phyloP scores from a whole-genome alignment of 1,140 invertebrate genomes.

The Aphis craccivora region DNA sequence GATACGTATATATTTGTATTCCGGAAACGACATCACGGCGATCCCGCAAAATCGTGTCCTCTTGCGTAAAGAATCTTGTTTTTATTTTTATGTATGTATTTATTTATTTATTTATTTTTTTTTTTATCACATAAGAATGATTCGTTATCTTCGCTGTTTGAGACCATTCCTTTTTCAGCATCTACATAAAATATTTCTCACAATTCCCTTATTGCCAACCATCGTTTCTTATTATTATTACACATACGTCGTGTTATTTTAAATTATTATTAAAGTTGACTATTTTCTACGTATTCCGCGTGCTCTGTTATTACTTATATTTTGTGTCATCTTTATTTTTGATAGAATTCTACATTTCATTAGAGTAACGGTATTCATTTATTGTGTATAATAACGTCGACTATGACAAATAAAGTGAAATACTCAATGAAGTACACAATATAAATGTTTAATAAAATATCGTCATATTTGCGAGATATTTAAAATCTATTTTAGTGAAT shows the following conservation, averaged over 20 bases:
- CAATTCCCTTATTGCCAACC: background rate
- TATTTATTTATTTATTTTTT: too few relatives aligned
- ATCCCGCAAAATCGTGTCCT: constrained; percentile 31
- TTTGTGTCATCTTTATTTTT: too few relatives aligned
- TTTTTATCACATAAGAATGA: background rate
- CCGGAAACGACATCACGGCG: background rate
- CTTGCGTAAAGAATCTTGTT: too few relatives aligned
- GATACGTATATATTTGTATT: constrained; percentile 20
- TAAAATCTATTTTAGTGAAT: background rate
- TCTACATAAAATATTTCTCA: background rate
- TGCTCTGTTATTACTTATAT: too few relatives aligned
- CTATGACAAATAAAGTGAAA: background rate
- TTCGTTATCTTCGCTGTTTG: background rate
- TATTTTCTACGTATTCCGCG: background rate
- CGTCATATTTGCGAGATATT: background rate
- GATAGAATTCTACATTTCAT: background rate
- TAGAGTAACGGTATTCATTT: background rate
- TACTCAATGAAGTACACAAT: background rate
- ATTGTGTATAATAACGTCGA: background rate
- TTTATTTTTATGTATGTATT: too few relatives aligned
- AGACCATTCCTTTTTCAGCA: background rate
- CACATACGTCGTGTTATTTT: background rate
- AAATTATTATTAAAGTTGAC: background rate
- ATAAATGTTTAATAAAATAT: background rate
- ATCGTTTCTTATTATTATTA: background rate